Percentiles rank a stretch among this genome's conserved stretches.
Conservation (phyloP, 1,140 invertebrate species). For the Uloborus diversus region DNA sequence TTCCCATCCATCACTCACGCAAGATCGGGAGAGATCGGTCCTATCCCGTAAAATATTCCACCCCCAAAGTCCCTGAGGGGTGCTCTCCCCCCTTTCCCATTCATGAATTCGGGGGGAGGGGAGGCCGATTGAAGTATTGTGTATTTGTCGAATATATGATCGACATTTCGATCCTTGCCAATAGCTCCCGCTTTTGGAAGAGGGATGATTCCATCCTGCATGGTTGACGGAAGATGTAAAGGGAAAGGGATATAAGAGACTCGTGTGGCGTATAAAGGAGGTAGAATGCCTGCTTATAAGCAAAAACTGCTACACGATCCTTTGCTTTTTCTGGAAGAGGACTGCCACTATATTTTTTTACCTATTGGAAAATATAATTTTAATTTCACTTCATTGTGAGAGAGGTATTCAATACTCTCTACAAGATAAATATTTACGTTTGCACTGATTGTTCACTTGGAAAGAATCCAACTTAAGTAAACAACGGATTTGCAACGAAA, state of each 20-base stretch:
- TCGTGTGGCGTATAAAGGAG: neutral
- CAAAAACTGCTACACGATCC: neutral
- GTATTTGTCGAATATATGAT: conserved; percentile 48
- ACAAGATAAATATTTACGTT: no score
- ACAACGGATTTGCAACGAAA: no score
- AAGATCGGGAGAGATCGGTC: conserved; percentile 2
- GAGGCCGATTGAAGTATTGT: conserved; percentile 41
- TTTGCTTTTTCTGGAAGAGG: no score
- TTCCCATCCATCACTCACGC: conserved; percentile 19
- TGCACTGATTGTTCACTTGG: no score
- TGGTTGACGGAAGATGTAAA: conserved; percentile 1
- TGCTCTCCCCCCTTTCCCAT: conserved; percentile 1
- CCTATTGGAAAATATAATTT: no score
- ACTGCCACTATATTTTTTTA: no score
- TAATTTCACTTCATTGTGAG: no score
- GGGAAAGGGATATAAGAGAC: neutral
- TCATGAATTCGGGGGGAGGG: conserved; percentile 19
- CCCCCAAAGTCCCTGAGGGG: neutral
- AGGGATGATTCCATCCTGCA: neutral
- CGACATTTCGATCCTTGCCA: conserved; percentile 36
- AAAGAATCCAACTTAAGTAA: no score
- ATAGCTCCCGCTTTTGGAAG: neutral
- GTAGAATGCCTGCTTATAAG: neutral
- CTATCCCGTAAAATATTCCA: conserved; percentile 30
- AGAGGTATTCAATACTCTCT: no score